Percentiles rank a stretch among this genome's conserved stretches.
These are phyloP conservation scores for Proctacanthus coquilletti DNA, from an alignment of 1,140 invertebrate genomes.

Conservation along the genomic window DNA sequence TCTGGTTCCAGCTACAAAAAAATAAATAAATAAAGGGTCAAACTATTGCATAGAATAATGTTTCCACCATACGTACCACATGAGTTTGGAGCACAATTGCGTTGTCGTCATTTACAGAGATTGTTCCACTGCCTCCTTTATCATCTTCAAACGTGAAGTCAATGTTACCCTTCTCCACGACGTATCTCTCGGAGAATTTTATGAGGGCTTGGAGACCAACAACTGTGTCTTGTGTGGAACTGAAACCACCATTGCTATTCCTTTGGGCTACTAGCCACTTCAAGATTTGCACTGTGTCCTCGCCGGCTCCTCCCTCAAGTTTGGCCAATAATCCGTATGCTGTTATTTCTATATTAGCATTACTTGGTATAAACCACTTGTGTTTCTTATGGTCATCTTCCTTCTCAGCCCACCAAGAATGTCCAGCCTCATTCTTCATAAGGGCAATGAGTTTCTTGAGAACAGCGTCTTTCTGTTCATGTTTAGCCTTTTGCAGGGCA, in stretches of 20 bases:
- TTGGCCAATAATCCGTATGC: slow-evolving; percentile 58
- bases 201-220: slow-evolving; percentile 49
- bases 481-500: slow-evolving; percentile 55
- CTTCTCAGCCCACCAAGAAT: slow-evolving; percentile 32
- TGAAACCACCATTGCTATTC: slow-evolving; percentile 63
- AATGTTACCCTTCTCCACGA: slow-evolving; percentile 26
- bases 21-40: no score
- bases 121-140: no score
- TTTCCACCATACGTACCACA: slow-evolving; percentile 14
- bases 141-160: slow-evolving; percentile 11
- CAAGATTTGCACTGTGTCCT: slow-evolving; percentile 55
- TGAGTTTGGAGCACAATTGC: slow-evolving; percentile 32
- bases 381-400: slow-evolving; percentile 53
- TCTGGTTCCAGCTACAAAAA: no score
- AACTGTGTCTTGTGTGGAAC: slow-evolving; percentile 48
- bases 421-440: slow-evolving; percentile 18
- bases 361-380: slow-evolving; percentile 40
- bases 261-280: slow-evolving; percentile 64
- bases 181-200: slow-evolving; percentile 40
- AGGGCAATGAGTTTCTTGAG: slow-evolving; percentile 12
- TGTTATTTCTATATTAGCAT: slow-evolving; percentile 64
- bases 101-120: slow-evolving; percentile 28
- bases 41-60: no score
- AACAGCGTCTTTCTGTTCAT: slow-evolving; percentile 24
- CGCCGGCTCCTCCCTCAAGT: slow-evolving; percentile 38